These are phyloP conservation scores for Chloroceryle amazona DNA, from an alignment of 2,797 vertebrate species.

Conservation along the genomic window DNA sequence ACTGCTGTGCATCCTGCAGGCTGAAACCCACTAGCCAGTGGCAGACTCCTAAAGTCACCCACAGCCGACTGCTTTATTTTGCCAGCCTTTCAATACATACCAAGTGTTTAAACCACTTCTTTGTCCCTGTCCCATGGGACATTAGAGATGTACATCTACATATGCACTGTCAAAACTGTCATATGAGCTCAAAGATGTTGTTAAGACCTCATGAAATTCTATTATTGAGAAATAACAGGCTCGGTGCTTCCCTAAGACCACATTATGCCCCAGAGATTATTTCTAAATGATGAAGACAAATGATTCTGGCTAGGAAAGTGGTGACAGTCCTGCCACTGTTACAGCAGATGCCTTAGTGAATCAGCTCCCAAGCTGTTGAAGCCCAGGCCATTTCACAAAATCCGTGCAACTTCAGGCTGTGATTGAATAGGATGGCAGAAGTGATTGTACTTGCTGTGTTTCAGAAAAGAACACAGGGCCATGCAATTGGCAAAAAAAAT, in stretches of 20 bases:
- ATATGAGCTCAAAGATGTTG: neutral
- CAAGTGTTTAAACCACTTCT: neutral
- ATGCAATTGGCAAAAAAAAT: conserved; percentile 44
- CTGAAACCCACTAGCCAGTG: neutral
- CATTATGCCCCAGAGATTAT: conserved; percentile 46
- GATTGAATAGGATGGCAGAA: conserved; percentile 59
- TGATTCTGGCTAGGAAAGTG: conserved; percentile 21
- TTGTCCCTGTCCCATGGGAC: neutral
- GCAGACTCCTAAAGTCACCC: neutral
- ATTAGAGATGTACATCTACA: neutral
- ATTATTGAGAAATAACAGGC: conserved; percentile 56
- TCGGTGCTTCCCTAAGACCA: conserved; percentile 48
- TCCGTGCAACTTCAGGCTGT: conserved; percentile 35
- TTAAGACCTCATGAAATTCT: conserved; percentile 34
- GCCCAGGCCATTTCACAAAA: conserved; percentile 51
- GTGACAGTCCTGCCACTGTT: conserved; percentile 45
- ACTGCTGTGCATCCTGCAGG: neutral
- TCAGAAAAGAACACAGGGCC: conserved; percentile 35
- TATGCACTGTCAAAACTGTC: neutral
- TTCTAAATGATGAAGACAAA: conserved; percentile 71
- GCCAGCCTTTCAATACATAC: neutral
- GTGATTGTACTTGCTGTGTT: conserved; percentile 46
- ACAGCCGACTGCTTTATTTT: neutral
- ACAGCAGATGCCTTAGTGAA: conserved; percentile 69
- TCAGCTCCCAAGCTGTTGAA: conserved; percentile 64